Conservation (phyloP, 2,888 invertebrate species). For the Volucella zonaria region DNA sequence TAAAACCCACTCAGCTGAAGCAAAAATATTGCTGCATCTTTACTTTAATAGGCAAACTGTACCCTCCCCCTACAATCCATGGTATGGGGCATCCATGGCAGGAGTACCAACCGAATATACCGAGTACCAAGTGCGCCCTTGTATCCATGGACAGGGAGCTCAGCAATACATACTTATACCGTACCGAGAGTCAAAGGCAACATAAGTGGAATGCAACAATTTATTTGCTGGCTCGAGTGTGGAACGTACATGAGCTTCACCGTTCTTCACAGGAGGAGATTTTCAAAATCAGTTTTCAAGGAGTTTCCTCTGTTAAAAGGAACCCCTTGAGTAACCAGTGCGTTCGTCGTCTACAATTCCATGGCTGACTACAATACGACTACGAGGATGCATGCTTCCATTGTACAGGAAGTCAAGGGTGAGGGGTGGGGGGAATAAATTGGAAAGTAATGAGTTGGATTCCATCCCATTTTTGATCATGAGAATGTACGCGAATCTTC, state of each 20-base stretch:
- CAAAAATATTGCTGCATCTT: conserved; percentile 47
- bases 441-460: conserved; percentile 65
- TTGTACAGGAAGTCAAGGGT: conserved; percentile 11
- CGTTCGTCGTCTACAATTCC: conserved; percentile 50
- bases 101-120: conserved; percentile 3
- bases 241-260: conserved; percentile 19
- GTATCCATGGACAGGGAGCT: not conserved
- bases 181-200: conserved; percentile 6
- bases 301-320: conserved; percentile 29
- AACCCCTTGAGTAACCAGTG: not conserved
- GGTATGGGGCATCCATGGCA: not conserved
- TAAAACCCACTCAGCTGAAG: conserved; percentile 34
- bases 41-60: conserved; percentile 41
- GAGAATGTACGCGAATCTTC: conserved; percentile 39
- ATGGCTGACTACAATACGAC: conserved; percentile 29
- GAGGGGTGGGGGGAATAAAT: conserved; percentile 1
- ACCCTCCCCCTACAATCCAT: not conserved
- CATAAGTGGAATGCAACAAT: conserved; percentile 65
- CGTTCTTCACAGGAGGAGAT: conserved; percentile 17
- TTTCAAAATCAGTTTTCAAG: conserved; percentile 65
- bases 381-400: conserved; percentile 22
- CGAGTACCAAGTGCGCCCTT: no score
- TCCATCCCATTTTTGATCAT: conserved; percentile 44
- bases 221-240: conserved; percentile 55
- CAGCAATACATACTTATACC: not conserved